Conservation (phyloP, 2,888 invertebrate species). For the Leucophenga montana region DNA sequence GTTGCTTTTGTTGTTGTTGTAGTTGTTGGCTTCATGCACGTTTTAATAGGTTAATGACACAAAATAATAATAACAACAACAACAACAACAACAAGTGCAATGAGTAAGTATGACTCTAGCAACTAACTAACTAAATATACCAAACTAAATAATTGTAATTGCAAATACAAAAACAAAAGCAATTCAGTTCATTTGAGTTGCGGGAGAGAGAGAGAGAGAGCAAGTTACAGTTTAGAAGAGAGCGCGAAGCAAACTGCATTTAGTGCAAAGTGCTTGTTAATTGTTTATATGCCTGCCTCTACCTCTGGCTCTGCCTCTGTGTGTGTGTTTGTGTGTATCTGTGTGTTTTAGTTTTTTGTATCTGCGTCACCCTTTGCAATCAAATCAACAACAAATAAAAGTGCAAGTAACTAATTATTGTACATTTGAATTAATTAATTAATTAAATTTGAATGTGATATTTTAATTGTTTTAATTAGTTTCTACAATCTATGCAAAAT, state of each 20-base stretch:
- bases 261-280: not conserved
- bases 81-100: constrained; percentile 38
- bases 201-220: too few relatives aligned
- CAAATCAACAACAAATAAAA: too few relatives aligned
- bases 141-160: constrained; percentile 5
- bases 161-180: too few relatives aligned
- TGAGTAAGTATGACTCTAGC: constrained; percentile 33
- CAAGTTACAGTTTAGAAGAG: not conserved
- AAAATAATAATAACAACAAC: constrained; percentile 45
- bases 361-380: too few relatives aligned
- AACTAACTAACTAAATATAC: constrained; percentile 39
- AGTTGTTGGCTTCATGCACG: constrained; percentile 44
- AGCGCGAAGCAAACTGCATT: too few relatives aligned
- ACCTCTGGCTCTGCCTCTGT: too few relatives aligned
- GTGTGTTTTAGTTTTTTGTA: too few relatives aligned
- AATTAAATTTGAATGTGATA: not conserved
- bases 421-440: not conserved
- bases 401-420: too few relatives aligned
- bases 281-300: not conserved
- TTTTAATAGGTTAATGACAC: constrained; percentile 71
- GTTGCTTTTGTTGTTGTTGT: too few relatives aligned
- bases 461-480: constrained; percentile 1
- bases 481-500: not conserved
- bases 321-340: too few relatives aligned
- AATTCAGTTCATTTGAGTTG: too few relatives aligned